These are phyloP conservation scores for Lordiphosa fenestrarum DNA, from an alignment of 2,888 invertebrate genomes.

Conservation along the genomic window DNA sequence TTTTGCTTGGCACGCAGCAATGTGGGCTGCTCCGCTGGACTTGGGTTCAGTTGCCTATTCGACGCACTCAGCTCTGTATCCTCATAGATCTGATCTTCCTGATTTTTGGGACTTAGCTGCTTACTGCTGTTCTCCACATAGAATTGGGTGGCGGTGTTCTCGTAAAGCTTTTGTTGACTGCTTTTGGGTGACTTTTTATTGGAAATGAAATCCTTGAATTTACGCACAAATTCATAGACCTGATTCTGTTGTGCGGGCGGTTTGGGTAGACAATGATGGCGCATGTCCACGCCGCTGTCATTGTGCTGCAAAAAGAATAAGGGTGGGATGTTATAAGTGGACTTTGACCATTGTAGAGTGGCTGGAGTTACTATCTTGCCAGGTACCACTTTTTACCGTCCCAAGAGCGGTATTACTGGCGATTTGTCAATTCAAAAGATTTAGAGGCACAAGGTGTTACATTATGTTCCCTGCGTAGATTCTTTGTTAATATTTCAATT, in stretches of 20 bases:
- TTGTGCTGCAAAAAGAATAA: constrained; percentile 72
- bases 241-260: constrained; percentile 82
- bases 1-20: constrained; percentile 48
- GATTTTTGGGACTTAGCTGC: constrained; percentile 28
- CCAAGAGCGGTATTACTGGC: too few relatives aligned
- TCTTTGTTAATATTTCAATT: too few relatives aligned
- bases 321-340: background rate
- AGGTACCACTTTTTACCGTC: too few relatives aligned
- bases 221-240: constrained; percentile 86
- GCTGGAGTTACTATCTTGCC: too few relatives aligned
- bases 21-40: constrained; percentile 47
- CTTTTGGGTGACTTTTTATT: constrained; percentile 76
- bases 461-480: too few relatives aligned
- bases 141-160: constrained; percentile 73
- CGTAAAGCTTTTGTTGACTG: constrained; percentile 77
- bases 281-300: constrained; percentile 82
- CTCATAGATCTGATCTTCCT: constrained; percentile 68
- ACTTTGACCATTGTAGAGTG: too few relatives aligned
- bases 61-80: constrained; percentile 76
- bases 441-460: too few relatives aligned
- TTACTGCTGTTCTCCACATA: constrained; percentile 52
- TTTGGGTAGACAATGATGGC: constrained; percentile 83
- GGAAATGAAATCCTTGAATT: constrained; percentile 84
- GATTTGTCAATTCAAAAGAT: too few relatives aligned
- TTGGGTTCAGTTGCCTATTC: constrained; percentile 78